Base-by-base conservation (phyloP, 2,113 vertebrate species). In the Willisornis vidua region DNA sequence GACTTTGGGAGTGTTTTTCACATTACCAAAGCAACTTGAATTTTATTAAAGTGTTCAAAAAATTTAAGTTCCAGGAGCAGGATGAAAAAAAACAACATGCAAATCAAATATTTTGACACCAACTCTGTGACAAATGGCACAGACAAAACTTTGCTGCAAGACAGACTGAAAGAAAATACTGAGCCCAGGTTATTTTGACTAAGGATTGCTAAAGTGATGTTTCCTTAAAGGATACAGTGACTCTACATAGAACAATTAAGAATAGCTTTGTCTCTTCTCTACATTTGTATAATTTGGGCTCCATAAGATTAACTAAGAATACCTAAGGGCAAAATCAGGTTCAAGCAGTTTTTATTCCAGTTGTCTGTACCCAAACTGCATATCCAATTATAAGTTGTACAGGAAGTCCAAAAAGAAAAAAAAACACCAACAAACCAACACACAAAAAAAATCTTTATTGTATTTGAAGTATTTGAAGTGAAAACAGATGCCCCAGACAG, bases 401-500 rank as follows among this genome's bases (percentile, higher is more conserved):
- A 93, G 72, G 85, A 97, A 79, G 22, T 66, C 17, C 10, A 87
- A 83, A 88, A 63, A 49, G 14, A 19, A 61, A 49, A 39, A 63
- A 3, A 19, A 19, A 8, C 43, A n/a, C 16, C 12, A 66, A 22
- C 2, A 29, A 43, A n/a, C n/a, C 29, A 26, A 22, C 19, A 28
- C 39, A 35, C 18, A 58, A 28, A 11, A 90, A 62, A 76, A 77
- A 48, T 37, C 33, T 68, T 72, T 73, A 77, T 45, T 94, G 54
- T 73, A 37, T 76, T 94, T 94, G 73, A 94, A 94, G 62, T 79
- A 91, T 52, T 49, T 49, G 49, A 51, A 51, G 66, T 78, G 85
- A 90, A 97, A 96, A 93, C 89, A 95, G 94, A 94, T 96, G 79
- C 79, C 66, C 49, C 29, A 83, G 62, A 89, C 26, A 5, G 54